phyloP scores from a whole-genome alignment of 2,113 vertebrate species.

The Hyperoodon ampullatus region DNA sequence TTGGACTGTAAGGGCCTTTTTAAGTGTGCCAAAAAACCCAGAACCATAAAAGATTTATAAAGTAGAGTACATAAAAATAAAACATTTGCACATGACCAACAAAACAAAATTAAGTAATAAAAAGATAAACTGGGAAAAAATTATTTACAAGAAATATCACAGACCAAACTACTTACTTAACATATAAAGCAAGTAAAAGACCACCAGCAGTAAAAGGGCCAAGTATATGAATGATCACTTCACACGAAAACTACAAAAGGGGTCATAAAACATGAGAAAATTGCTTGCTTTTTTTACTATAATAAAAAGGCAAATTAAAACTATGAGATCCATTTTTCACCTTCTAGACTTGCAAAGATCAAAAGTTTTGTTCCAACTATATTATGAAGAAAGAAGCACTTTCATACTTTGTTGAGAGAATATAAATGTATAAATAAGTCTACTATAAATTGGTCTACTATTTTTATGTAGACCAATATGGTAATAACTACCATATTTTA shows the following conservation, averaged over 20 bases:
- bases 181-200: not conserved
- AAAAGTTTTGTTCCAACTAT: not conserved
- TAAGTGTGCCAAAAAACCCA: not conserved
- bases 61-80: not conserved
- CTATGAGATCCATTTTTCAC: not conserved
- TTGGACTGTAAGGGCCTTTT: not conserved
- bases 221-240: not conserved
- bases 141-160: not conserved
- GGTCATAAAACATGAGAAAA: not conserved
- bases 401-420: not conserved
- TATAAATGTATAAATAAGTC: not conserved
- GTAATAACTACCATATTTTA: not conserved
- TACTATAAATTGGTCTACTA: not conserved
- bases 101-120: not conserved
- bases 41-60: not conserved
- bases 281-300: not conserved
- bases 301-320: conserved; percentile 39
- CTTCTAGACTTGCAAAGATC: conserved; percentile 18
- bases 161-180: not conserved
- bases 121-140: not conserved
- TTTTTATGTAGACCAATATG: not conserved
- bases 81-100: not conserved
- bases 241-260: not conserved
- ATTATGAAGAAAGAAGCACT: not conserved
- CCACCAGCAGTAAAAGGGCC: not conserved